These are phyloP conservation scores for Anguilla pacifica DNA, from an alignment of 2,797 vertebrate species.

Conservation along the genomic window DNA sequence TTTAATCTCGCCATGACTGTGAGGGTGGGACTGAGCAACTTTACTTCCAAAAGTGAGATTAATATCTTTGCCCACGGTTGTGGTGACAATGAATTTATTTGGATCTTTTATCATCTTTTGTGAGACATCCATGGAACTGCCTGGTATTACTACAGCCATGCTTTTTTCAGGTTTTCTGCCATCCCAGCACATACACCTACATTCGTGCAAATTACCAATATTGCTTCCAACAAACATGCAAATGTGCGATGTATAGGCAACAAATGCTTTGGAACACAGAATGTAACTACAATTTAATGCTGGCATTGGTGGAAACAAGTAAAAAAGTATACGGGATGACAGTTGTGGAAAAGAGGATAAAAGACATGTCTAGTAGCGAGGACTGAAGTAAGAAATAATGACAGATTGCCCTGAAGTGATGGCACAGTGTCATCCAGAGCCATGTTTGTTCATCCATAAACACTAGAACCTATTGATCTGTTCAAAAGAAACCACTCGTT, in stretches of 20 bases:
- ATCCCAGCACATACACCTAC: not conserved
- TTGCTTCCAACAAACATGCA: not conserved
- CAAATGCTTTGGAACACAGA: not conserved
- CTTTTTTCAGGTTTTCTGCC: not conserved
- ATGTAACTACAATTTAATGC: not conserved
- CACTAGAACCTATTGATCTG: not conserved
- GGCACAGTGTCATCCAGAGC: not conserved
- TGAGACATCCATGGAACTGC: not conserved
- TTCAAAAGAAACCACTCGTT: not conserved
- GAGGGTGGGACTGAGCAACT: not conserved
- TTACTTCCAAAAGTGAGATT: not conserved
- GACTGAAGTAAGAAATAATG: not conserved
- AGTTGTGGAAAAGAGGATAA: not conserved
- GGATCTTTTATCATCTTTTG: not conserved
- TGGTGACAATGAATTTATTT: not conserved
- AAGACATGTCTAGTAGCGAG: not conserved
- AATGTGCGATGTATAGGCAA: not conserved
- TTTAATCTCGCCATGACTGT: not conserved
- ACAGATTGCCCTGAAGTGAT: not conserved
- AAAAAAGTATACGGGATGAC: not conserved
- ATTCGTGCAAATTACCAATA: not conserved
- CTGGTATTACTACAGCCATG: not conserved
- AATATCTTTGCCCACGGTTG: not conserved
- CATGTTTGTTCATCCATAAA: not conserved
- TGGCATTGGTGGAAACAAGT: not conserved